These are phyloP conservation scores for Mustela nigripes DNA, from an alignment of 2,113 vertebrate species.

Conservation along the genomic window DNA sequence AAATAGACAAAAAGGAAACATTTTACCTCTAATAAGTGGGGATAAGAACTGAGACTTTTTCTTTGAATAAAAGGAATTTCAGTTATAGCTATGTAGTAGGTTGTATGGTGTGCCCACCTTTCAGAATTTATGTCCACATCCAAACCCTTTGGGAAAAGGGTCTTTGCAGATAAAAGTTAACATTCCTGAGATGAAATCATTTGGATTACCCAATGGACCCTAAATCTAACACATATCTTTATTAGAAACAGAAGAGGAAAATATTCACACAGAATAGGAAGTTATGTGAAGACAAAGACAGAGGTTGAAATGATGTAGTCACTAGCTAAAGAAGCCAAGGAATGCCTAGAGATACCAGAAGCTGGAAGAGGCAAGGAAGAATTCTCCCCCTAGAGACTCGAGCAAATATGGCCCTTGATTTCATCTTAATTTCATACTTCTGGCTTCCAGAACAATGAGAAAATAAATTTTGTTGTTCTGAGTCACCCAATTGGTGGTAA, in stretches of 20 bases:
- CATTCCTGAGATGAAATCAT: not conserved
- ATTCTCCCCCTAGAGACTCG: not conserved
- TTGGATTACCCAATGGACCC: not conserved
- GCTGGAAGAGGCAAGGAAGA: not conserved
- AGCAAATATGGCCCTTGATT: not conserved
- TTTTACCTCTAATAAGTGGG: not conserved
- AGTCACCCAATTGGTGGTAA: not conserved
- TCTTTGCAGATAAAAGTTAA: not conserved
- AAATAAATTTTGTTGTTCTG: not conserved
- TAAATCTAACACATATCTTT: not conserved
- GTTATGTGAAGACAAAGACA: not conserved
- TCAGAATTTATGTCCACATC: not conserved
- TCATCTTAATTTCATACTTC: conserved; percentile 1
- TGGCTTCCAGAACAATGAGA: not conserved
- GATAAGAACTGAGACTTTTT: conserved; percentile 17
- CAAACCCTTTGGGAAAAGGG: not conserved
- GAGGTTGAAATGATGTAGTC: not conserved
- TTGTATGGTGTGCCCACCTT: not conserved
- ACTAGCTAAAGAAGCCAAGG: not conserved
- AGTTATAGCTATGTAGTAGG: not conserved
- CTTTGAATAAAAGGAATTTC: not conserved
- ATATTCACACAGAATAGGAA: not conserved
- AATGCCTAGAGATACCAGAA: not conserved
- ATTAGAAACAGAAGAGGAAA: not conserved
- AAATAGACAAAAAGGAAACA: not conserved